These are phyloP conservation scores for Actenoides hombroni DNA, from an alignment of 2,113 vertebrate species.

Conservation along the genomic window DNA sequence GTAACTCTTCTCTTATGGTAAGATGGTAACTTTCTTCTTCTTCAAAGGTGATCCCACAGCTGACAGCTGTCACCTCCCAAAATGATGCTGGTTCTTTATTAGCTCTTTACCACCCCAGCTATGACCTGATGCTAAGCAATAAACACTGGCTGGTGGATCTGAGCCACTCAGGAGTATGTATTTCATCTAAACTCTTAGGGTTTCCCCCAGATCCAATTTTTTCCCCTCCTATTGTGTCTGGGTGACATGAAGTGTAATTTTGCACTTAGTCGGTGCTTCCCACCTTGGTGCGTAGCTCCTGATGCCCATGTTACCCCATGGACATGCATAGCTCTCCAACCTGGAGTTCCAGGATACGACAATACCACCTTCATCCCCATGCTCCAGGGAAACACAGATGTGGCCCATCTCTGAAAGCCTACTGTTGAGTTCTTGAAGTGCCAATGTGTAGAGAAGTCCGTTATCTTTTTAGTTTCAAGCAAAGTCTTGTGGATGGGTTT, in stretches of 20 bases:
- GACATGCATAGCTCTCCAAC: rapidly evolving
- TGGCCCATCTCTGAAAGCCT: background rate
- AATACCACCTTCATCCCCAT: too few relatives aligned
- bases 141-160: background rate
- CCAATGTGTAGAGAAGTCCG: background rate
- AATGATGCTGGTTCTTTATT: background rate
- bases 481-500: background rate
- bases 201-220: background rate
- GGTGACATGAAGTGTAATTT: background rate
- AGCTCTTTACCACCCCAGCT: background rate
- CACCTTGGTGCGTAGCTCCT: background rate
- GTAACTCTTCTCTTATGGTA: background rate
- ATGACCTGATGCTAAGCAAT: background rate
- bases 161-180: background rate
- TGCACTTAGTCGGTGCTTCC: background rate
- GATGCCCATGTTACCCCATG: rapidly evolving
- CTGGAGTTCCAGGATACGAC: background rate
- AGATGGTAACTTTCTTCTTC: background rate
- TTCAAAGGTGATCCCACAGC: background rate
- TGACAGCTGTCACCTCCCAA: background rate
- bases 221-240: background rate
- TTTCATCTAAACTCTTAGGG: background rate
- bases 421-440: background rate
- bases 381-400: background rate
- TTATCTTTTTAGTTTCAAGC: background rate